Base-by-base conservation (phyloP, 2,797 vertebrate species). In the Catostomus latipinnis region DNA sequence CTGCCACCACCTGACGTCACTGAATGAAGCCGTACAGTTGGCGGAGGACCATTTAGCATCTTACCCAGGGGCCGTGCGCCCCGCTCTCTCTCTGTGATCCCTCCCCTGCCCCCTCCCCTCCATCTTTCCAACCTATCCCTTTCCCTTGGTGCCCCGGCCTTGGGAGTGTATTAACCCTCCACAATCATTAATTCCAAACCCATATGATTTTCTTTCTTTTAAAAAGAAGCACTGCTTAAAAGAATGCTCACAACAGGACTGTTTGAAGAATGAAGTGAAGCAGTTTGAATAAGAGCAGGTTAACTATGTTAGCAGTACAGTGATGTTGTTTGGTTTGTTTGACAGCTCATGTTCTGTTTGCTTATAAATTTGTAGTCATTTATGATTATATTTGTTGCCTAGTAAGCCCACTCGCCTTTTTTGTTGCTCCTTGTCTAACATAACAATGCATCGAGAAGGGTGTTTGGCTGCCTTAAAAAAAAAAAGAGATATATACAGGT, bases 401-500 rank as follows among this genome's bases (percentile, higher is more conserved):
- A 62, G 78, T 54, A 69, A 57, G 67, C n/a, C 53, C 49, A 54
- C 11, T 76, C 56, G 72, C 11, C 34, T 70, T 79, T 71, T 57
- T 71, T 71, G 56, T 53, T 54, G 50, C 66, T 46, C 2, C 49
- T 74, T 81, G 75, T 78, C 77, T 68, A 57, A 48, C 22, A 46
- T 56, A 76, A 82, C 81, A 85, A 74, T 83, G 52, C 73, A 22
- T 48, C 63, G 72, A 65, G 83, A 80, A 80, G 76, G 49, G 50
- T 4, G 10, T 76, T 83, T 81, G 74, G 75, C 34, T 73, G 43
- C 74, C 18, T 57, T 16, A 61, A 52, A 79, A 34, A 52, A 79
- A 34, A 66, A 50, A 70, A 34, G 34, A 34, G 84, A 82, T 76
- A 81, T 87, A 86, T 88, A 86, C 88, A 87, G 87, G 83, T 87